Percentiles rank a stretch among this genome's conserved stretches.
Conservation (phyloP, 2,797 vertebrate genomes). For the Thripadectes ignobilis region DNA sequence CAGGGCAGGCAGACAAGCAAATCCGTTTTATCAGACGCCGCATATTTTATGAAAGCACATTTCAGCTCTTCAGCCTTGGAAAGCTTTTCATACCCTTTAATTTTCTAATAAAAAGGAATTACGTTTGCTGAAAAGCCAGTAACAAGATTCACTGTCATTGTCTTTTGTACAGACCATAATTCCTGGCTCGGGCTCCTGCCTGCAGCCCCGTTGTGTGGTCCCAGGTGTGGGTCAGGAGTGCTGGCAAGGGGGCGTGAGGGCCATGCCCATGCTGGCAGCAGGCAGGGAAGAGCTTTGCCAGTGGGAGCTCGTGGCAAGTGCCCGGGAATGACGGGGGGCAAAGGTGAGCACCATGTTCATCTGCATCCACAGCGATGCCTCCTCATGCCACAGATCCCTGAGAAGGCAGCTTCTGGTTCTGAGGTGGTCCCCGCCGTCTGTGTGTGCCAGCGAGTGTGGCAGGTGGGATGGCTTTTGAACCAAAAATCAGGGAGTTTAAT, state of each 20-base stretch:
- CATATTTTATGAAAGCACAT: conserved; percentile 78
- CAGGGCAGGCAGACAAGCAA: conserved; percentile 55
- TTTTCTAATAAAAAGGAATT: conserved; percentile 83
- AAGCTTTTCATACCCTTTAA: conserved; percentile 79
- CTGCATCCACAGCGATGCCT: neutral
- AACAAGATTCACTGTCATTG: conserved; percentile 74
- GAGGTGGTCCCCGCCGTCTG: neutral
- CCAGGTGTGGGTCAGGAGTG: neutral
- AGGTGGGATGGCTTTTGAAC: neutral
- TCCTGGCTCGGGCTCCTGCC: conserved; percentile 54
- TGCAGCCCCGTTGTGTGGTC: conserved; percentile 46
- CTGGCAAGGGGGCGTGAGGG: neutral
- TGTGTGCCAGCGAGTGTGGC: fast-evolving
- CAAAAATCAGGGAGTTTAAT: neutral
- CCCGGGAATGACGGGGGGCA: fast-evolving
- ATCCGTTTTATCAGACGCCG: conserved; percentile 71
- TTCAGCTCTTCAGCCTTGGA: conserved; percentile 77
- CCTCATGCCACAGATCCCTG: neutral
- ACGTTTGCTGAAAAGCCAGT: conserved; percentile 76
- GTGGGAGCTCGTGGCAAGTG: neutral
- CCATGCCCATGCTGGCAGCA: fast-evolving
- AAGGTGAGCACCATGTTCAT: fast-evolving
- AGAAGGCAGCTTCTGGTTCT: neutral
- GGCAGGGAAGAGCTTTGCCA: neutral
- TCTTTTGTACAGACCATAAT: conserved; percentile 66